Base-by-base conservation (phyloP, 2,797 vertebrate genomes). In the Ara ararauna region DNA sequence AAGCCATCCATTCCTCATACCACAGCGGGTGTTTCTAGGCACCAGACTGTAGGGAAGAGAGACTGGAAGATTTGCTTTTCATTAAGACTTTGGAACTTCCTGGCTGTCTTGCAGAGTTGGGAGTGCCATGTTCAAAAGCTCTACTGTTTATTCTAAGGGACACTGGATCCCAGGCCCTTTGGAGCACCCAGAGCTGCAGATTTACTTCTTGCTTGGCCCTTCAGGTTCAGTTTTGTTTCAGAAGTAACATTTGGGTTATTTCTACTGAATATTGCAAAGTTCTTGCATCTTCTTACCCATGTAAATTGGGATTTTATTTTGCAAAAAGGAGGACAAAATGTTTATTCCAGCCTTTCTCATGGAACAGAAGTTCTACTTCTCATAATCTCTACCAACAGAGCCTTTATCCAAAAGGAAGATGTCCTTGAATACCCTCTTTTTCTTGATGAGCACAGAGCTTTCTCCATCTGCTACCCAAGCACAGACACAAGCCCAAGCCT, bases 401-500 rank as follows among this genome's bases (percentile, higher is more conserved):
- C 48, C 58, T 85, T 58, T 60, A 22, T 14, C 68, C 53, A 73
- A 86, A 70, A 62, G 58, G n/a, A 87, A 72, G 81, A 36, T 68
- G 85, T 93, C 96, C 94, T 93, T 54, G 47, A 96, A 85, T 93
- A 73, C 53, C 76, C 93, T 89, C 58, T 48, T 75, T 47, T 86
- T 40, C 83, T 93, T 85, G 90, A 56, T 34, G 80, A 92, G 58
- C 4, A 24, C 56, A 87, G 76, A 92, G 78, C 51, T 89, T 64
- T 81, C 61, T 68, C 86, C 93, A 90, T 94, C 91, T 95, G 93
- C 85, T 86, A n/a, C 80, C 73, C 82, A 85, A 91, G 74, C 80
- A n/a, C 1, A 89, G 90, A 92, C 75, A 73, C 2, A 36, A 96
- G 88, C 92, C 85, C 87, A 94, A 85, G 90, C 73, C 76, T 90